Percentiles rank a stretch among this genome's conserved stretches.
Conservation (phyloP, 1,140 invertebrate species). For the Sycobia sp. region DNA sequence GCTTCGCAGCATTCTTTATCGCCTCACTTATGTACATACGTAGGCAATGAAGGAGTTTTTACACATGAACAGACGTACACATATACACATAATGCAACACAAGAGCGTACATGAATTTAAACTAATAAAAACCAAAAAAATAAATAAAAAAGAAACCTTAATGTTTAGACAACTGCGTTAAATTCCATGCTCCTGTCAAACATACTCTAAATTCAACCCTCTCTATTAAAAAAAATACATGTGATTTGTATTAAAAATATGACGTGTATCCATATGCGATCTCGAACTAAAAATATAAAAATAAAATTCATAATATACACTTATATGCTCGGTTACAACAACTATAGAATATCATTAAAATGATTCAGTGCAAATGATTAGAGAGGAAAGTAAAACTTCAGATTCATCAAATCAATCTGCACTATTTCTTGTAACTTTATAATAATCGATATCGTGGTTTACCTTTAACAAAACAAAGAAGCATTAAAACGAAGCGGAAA, state of each 20-base stretch:
- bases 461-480: slow-evolving; percentile 25
- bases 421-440: slow-evolving; percentile 28
- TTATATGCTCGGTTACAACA: slow-evolving; percentile 21
- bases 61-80: slow-evolving; percentile 31
- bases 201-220: slow-evolving; percentile 20
- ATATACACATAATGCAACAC: slow-evolving; percentile 26
- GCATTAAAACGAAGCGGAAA: background rate
- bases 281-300: slow-evolving; percentile 17
- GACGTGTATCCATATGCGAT: slow-evolving; percentile 17
- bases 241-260: slow-evolving; percentile 30
- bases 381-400: background rate
- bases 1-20: slow-evolving; percentile 3
- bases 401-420: slow-evolving; percentile 8
- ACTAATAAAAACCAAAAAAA: slow-evolving; percentile 26
- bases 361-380: slow-evolving; percentile 8
- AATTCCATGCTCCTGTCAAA: slow-evolving; percentile 31
- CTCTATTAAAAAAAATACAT: slow-evolving; percentile 24
- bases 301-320: slow-evolving; percentile 21
- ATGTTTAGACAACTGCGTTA: slow-evolving; percentile 31
- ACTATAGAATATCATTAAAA: background rate
- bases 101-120: slow-evolving; percentile 24
- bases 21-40: slow-evolving; percentile 27
- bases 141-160: slow-evolving; percentile 25
- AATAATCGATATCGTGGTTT: slow-evolving; percentile 24
- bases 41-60: too few species aligned